phyloP scores from a whole-genome alignment of 53 echinoderm and acorn worm genomes.

The Astropecten irregularis region DNA sequence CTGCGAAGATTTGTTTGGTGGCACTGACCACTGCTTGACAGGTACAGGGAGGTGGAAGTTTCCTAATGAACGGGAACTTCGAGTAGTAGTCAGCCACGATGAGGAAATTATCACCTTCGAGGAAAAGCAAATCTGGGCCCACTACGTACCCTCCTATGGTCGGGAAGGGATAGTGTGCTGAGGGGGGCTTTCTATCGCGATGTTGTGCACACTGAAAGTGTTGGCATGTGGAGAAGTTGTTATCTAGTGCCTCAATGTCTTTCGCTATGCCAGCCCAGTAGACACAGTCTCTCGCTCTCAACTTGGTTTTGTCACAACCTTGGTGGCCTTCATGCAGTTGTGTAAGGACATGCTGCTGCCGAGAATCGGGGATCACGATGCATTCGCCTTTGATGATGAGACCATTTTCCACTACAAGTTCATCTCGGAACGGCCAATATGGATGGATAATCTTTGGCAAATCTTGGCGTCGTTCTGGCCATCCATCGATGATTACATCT shows the following conservation, averaged over 20 bases:
- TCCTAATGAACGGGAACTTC: too few relatives aligned
- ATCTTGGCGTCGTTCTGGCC: too few relatives aligned
- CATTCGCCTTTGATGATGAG: too few relatives aligned
- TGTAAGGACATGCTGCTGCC: too few relatives aligned
- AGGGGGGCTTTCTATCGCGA: neutral
- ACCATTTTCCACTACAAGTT: neutral
- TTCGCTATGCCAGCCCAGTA: too few relatives aligned
- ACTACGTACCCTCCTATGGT: neutral
- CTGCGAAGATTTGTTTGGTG: constrained; percentile 61
- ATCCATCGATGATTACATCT: too few relatives aligned
- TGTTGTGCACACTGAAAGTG: neutral
- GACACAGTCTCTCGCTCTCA: too few relatives aligned
- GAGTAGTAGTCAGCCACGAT: too few relatives aligned
- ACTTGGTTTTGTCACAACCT: too few relatives aligned
- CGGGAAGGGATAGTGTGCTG: constrained; percentile 4
- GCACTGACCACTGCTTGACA: constrained; percentile 35
- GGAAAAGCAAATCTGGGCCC: neutral
- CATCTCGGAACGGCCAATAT: constrained; percentile 12
- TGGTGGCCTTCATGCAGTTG: too few relatives aligned
- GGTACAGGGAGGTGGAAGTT: constrained; percentile 38
- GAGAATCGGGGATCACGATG: too few relatives aligned
- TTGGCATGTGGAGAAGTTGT: neutral
- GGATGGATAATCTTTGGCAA: neutral
- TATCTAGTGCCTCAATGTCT: neutral
- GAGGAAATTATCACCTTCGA: too few relatives aligned